Conservation (phyloP, 2,888 invertebrate genomes). For the Gymnoscelis rufifasciata region DNA sequence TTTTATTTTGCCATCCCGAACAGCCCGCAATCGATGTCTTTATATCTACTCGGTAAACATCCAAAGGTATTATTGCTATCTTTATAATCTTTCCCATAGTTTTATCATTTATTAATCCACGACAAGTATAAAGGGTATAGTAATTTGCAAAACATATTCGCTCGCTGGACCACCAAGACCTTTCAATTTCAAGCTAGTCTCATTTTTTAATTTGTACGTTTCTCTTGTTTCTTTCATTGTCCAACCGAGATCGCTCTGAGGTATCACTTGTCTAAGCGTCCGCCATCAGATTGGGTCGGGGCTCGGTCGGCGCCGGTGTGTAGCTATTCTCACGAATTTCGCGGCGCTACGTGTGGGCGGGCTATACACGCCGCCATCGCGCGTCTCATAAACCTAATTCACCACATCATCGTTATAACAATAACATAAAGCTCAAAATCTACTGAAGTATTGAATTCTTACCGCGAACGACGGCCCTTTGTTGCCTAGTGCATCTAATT, state of each 20-base stretch:
- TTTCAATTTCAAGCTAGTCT: conserved; percentile 16
- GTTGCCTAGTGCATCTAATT: conserved; percentile 76
- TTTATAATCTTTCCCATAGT: conserved; percentile 8
- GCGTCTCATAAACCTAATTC: conserved; percentile 49
- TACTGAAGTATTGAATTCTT: conserved; percentile 36
- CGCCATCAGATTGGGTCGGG: conserved; percentile 45
- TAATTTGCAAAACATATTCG: conserved; percentile 11
- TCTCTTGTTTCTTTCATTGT: conserved; percentile 21
- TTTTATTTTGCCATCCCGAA: conserved; percentile 14
- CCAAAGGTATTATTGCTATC: conserved; percentile 13
- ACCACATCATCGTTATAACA: conserved; percentile 38
- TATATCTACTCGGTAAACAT: conserved; percentile 9
- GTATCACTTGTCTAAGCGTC: conserved; percentile 32
- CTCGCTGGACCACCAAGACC: conserved; percentile 14
- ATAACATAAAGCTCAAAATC: conserved; percentile 39
- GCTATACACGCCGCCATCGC: conserved; percentile 71
- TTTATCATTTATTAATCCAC: conserved; percentile 13
- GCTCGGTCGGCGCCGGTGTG: conserved; percentile 55
- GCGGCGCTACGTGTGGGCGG: conserved; percentile 69
- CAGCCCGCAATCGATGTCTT: conserved; percentile 4
- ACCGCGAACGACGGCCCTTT: conserved; percentile 53
- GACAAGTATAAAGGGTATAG: conserved; percentile 6
- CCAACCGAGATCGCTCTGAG: conserved; percentile 20
- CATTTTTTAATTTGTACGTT: conserved; percentile 26
- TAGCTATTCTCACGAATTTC: conserved; percentile 75